A percentile compares a stretch with the other conserved stretches of the same genome.
Evolutionary conservation across 2,797 vertebrate species (phyloP).

Genomic region (Hydrolagus colliei): DNA sequence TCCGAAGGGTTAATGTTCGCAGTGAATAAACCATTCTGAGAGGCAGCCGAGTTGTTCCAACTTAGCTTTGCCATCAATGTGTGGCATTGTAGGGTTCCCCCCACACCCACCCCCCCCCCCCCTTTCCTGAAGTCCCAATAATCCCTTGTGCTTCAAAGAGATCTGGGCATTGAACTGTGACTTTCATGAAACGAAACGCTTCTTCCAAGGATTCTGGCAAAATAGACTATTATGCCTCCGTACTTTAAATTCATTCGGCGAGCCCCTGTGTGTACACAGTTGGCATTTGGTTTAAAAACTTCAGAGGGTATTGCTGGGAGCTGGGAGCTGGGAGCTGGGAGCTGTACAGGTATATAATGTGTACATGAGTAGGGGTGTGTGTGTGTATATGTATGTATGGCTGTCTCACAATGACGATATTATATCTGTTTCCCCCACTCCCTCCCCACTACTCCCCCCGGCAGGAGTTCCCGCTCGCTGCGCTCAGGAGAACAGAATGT

Average conservation of each 20-base stretch:
- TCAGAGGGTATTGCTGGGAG: background rate
- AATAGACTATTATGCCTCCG: background rate
- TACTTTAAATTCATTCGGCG: background rate
- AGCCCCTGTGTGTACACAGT: too few relatives aligned
- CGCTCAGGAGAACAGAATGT: slow-evolving; percentile 66
- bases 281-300: background rate
- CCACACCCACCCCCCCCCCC: too few relatives aligned
- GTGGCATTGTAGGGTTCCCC: too few relatives aligned
- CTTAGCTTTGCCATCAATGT: too few relatives aligned
- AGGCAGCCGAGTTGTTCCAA: too few relatives aligned
- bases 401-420: background rate
- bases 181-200: background rate
- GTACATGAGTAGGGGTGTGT: too few relatives aligned
- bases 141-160: slow-evolving; percentile 40
- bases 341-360: too few relatives aligned
- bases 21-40: too few relatives aligned
- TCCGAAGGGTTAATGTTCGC: too few relatives aligned
- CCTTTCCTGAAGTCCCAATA: too few relatives aligned
- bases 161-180: slow-evolving; percentile 38
- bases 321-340: background rate
- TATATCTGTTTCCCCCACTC: background rate
- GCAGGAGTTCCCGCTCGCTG: slow-evolving; percentile 84
- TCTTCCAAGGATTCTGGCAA: background rate
- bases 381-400: background rate
- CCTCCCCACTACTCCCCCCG: background rate